Conservation (phyloP, 2,113 vertebrate species). For the Chlamydotis undulata region DNA sequence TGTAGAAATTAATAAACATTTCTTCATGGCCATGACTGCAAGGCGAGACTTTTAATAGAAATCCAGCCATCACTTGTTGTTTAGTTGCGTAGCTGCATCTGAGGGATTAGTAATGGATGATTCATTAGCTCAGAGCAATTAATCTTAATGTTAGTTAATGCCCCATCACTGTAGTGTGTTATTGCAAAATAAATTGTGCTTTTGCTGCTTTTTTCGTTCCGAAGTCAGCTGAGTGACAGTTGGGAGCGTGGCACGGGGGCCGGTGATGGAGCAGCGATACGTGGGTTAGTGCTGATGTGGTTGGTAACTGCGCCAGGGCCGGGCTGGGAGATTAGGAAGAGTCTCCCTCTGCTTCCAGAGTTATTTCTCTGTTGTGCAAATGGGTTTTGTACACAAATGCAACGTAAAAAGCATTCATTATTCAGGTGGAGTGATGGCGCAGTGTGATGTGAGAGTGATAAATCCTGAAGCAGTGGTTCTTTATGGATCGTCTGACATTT, state of each 20-base stretch:
- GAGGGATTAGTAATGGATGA: slow-evolving; percentile 58
- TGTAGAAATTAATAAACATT: neutral
- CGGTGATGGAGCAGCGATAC: neutral
- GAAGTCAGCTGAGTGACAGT: neutral
- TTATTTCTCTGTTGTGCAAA: slow-evolving; percentile 37
- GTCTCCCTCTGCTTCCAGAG: neutral
- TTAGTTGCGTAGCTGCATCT: neutral
- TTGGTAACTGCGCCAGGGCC: neutral
- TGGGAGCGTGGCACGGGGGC: neutral
- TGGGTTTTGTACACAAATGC: slow-evolving; percentile 42
- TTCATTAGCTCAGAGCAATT: slow-evolving; percentile 60
- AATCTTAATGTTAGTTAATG: slow-evolving; percentile 63
- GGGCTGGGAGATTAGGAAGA: neutral
- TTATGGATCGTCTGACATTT: slow-evolving; percentile 71
- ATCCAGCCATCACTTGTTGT: neutral
- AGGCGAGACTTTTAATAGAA: neutral
- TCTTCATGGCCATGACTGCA: neutral
- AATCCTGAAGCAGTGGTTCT: slow-evolving; percentile 23
- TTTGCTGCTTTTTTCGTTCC: slow-evolving; percentile 23
- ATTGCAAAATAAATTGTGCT: slow-evolving; percentile 61
- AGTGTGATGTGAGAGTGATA: neutral
- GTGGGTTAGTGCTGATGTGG: neutral
- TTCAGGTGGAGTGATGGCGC: slow-evolving; percentile 55
- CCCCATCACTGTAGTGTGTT: slow-evolving; percentile 14
- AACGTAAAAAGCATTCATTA: slow-evolving; percentile 41